Percentiles rank a stretch among this genome's conserved stretches.
Conservation (phyloP, 2,797 vertebrate genomes). For the Acropternis orthonyx region DNA sequence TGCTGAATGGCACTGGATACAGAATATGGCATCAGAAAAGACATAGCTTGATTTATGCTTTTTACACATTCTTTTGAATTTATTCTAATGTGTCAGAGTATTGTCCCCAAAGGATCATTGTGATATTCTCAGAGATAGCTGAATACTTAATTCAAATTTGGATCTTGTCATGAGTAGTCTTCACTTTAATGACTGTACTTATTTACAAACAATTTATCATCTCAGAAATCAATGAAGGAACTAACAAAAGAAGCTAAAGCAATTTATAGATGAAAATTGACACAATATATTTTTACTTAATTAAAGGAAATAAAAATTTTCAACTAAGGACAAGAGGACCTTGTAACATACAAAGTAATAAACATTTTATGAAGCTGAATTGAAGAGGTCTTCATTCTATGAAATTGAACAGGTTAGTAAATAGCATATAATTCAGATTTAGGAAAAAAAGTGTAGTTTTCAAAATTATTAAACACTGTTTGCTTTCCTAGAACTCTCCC, state of each 20-base stretch:
- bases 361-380: neutral
- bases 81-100: neutral
- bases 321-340: neutral
- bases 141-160: constrained; percentile 1
- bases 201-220: constrained; percentile 10
- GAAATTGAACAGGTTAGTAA: neutral
- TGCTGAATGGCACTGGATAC: neutral
- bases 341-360: neutral
- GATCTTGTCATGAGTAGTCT: neutral
- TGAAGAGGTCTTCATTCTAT: neutral
- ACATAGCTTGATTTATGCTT: neutral
- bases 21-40: neutral
- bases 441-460: neutral
- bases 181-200: constrained; percentile 41
- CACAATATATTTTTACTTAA: neutral
- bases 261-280: neutral
- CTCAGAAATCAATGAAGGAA: constrained; percentile 37
- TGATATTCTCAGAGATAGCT: constrained; percentile 9
- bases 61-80: neutral
- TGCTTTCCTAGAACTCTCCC: neutral
- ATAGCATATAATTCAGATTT: neutral
- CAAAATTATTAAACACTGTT: neutral
- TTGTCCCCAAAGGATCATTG: neutral
- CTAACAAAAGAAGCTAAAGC: neutral
- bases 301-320: neutral